Percentiles rank a stretch among this genome's conserved stretches.
phyloP scores from a whole-genome alignment of 2,797 vertebrate species.

The Tangara arthus region DNA sequence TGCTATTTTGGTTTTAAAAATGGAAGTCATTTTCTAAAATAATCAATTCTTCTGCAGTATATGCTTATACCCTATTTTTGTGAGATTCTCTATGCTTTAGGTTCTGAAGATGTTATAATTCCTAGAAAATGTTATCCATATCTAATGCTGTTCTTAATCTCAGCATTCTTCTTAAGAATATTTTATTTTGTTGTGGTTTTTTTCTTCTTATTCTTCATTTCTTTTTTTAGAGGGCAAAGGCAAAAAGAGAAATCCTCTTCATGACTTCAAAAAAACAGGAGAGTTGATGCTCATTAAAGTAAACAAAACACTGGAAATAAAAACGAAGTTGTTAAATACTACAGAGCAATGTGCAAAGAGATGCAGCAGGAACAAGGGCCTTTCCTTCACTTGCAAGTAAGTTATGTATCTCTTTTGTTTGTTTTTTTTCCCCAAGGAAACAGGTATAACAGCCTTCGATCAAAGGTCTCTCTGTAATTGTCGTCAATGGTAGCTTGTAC shows the following conservation, averaged over 20 bases:
- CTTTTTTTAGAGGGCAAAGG: constrained; percentile 81
- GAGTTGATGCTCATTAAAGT: constrained; percentile 80
- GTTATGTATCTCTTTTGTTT: not conserved
- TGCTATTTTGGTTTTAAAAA: not conserved
- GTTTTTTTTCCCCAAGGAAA: not conserved
- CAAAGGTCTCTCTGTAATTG: not conserved
- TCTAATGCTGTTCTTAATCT: not conserved
- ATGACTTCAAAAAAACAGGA: constrained; percentile 91
- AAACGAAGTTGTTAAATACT: constrained; percentile 82
- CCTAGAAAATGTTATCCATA: not conserved
- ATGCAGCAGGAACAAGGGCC: constrained; percentile 88
- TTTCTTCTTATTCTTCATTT: not conserved
- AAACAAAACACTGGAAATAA: constrained; percentile 81
- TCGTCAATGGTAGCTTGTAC: not conserved
- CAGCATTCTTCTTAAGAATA: not conserved
- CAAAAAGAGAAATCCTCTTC: constrained; percentile 86
- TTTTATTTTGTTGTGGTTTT: not conserved
- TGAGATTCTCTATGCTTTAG: not conserved
- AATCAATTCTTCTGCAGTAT: not conserved
- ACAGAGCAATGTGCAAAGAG: constrained; percentile 88
- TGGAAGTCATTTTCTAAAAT: not conserved
- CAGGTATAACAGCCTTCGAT: not conserved
- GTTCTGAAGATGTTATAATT: not conserved
- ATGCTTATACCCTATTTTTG: not conserved
- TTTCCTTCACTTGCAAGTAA: constrained; percentile 93